phyloP scores from a whole-genome alignment of 2,113 vertebrate genomes.

The Bubo scandiacus region DNA sequence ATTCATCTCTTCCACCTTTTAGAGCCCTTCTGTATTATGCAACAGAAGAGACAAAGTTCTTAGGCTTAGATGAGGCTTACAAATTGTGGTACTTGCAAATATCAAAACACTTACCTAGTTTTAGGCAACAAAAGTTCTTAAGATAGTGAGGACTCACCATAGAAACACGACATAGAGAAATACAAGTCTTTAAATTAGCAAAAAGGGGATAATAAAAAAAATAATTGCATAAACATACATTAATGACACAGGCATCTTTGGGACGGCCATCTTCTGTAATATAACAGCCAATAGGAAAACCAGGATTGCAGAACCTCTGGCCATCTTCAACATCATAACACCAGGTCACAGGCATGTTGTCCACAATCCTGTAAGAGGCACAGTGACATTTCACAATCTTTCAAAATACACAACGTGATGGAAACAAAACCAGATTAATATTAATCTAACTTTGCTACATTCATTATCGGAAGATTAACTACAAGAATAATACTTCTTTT shows the following conservation, averaged over 20 bases:
- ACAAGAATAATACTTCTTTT: background rate
- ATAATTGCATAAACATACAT: constrained; percentile 77
- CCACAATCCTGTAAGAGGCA: constrained; percentile 87
- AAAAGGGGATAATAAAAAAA: background rate
- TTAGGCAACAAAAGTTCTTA: background rate
- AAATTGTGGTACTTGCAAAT: background rate
- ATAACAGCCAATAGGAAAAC: constrained; percentile 95
- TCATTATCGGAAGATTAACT: background rate
- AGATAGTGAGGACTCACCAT: background rate
- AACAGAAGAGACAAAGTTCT: background rate
- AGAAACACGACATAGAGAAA: background rate
- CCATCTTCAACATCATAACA: constrained; percentile 94
- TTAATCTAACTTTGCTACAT: background rate
- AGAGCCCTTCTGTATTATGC: background rate
- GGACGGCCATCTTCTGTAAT: constrained; percentile 85
- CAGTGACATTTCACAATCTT: background rate
- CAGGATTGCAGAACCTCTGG: constrained; percentile 96
- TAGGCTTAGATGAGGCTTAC: background rate
- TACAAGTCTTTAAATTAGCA: background rate
- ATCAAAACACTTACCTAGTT: background rate
- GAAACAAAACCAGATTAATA: background rate
- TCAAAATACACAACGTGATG: background rate
- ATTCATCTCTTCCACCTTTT: background rate
- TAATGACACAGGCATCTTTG: constrained; percentile 97
- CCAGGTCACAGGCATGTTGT: constrained; percentile 99